Evolutionary conservation across 2,113 vertebrate genomes (phyloP), one percentile per base, ranked within the genome.

Genomic region (Gracilinanus agilis): DNA sequence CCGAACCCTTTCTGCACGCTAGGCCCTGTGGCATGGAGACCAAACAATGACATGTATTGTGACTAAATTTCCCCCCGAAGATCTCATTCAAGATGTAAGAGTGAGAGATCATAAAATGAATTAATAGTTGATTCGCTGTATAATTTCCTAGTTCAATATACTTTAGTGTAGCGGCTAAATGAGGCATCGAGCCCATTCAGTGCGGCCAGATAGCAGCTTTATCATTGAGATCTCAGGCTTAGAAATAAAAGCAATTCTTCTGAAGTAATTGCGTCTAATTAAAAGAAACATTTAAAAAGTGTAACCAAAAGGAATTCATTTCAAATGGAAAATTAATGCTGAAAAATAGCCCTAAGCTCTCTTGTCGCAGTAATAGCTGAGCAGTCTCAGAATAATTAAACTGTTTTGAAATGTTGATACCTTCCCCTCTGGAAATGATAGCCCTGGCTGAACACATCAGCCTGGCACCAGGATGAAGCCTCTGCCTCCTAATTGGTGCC

Each of bases 201-300:
- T 98, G 98, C 95, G 98, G 98, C 98, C 98, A 98, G 98, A 98
- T 99, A 99, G 99, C 98, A 98, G 98, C 99, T 99, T 99, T 99
- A 99, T 99, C 99, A 98, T 98, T 98, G 98, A 98, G 98, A 99
- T 99, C 98, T 99, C 98, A 99, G 98, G 98, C 99, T 99, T 98
- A 99, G 98, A 99, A 99, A 99, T 99, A 99, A 99, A 99, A 99
- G 98, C 98, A 98, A 99, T 99, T 99, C 99, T 99, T 99, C 99
- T 99, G 99, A 99, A 99, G 98, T 99, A 99, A 99, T 99, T 99
- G 99, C 97, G 98, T 98, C 99, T 99, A 99, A 99, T 99, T 99
- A 99, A 99, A 99, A 99, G 99, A 99, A 99, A 99, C 99, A 99
- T 99, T 99, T 99, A 99, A 99, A 99, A 99, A 99, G 98, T 99